Percentiles rank a stretch among this genome's conserved stretches.
Conservation (phyloP, 2,797 vertebrate species). For the Sylvia borin region DNA sequence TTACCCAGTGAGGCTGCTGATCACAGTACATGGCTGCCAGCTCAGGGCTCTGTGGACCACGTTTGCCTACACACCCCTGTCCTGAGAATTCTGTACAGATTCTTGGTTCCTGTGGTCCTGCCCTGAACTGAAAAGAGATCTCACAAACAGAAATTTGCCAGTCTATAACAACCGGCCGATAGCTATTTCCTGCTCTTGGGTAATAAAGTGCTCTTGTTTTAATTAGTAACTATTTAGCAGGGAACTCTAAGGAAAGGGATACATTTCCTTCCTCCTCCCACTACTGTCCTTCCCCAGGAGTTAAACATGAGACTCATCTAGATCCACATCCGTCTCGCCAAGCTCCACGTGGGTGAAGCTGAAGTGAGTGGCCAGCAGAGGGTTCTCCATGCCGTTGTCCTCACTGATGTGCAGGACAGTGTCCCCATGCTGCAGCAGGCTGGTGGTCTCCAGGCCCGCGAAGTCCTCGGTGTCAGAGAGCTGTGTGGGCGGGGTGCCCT, state of each 20-base stretch:
- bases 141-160: slow-evolving; percentile 3
- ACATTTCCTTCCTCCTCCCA: neutral
- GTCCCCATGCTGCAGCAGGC: slow-evolving; percentile 84
- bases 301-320: slow-evolving; percentile 91
- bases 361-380: slow-evolving; percentile 86
- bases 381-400: slow-evolving; percentile 92
- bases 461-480: slow-evolving; percentile 84
- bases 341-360: slow-evolving; percentile 62
- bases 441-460: slow-evolving; percentile 88
- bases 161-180: neutral
- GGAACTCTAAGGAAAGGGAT: neutral
- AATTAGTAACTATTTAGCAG: neutral
- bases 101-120: slow-evolving; percentile 25
- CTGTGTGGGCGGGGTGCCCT: slow-evolving; percentile 55
- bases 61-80: neutral
- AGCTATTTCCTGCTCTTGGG: slow-evolving; percentile 12
- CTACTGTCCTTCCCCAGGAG: neutral
- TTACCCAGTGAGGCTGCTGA: neutral
- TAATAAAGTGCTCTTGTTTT: slow-evolving; percentile 73
- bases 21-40: neutral
- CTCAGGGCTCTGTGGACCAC: slow-evolving; percentile 9
- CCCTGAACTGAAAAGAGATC: slow-evolving; percentile 44
- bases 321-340: slow-evolving; percentile 74
- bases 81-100: slow-evolving; percentile 37
- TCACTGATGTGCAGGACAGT: slow-evolving; percentile 85